phyloP scores from a whole-genome alignment of 2,797 vertebrate genomes.

The Synaphobranchus kaupii region DNA sequence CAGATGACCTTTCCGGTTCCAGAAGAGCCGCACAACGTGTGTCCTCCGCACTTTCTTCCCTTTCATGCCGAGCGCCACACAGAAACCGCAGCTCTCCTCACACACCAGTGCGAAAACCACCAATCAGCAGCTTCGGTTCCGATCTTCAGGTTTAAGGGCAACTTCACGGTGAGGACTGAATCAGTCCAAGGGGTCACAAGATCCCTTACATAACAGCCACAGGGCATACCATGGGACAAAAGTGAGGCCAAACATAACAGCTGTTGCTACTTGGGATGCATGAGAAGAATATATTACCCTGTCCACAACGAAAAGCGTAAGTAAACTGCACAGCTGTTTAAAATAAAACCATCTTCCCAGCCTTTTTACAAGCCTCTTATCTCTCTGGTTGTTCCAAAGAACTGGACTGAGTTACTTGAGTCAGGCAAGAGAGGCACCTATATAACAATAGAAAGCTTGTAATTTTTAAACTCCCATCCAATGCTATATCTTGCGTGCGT shows the following conservation, averaged over 20 bases:
- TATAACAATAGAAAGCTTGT: background rate
- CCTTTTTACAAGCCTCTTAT: conserved; percentile 14
- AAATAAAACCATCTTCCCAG: background rate
- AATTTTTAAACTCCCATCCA: background rate
- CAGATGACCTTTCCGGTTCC: background rate
- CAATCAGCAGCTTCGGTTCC: background rate
- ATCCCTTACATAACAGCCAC: background rate
- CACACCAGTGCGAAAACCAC: background rate
- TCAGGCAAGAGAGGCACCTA: background rate
- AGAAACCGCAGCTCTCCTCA: background rate
- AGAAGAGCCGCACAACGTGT: background rate
- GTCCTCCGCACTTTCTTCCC: background rate
- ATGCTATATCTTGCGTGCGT: background rate
- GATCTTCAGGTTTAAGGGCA: background rate
- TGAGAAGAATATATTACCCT: background rate
- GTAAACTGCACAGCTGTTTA: background rate
- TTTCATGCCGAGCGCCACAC: background rate
- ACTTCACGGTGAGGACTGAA: background rate
- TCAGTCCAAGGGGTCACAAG: background rate
- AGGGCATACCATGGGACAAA: background rate
- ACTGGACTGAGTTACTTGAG: background rate
- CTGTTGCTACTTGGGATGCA: background rate
- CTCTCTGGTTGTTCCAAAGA: background rate
- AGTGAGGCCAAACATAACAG: background rate
- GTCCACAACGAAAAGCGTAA: background rate